Base-by-base conservation (phyloP, 2,888 invertebrate genomes). In the Drosophila planitibia region DNA sequence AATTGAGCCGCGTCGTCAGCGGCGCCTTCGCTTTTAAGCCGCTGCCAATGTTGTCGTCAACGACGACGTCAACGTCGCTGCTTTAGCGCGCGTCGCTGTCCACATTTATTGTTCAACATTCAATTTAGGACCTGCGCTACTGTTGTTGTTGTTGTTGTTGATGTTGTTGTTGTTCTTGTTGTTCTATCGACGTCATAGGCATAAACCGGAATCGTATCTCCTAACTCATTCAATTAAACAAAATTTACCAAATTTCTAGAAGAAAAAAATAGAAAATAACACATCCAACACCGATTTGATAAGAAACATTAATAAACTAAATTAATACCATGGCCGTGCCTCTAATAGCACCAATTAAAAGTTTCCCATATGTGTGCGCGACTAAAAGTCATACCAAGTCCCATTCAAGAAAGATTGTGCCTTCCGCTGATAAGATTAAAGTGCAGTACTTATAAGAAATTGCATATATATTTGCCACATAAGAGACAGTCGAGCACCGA, bases 181-280 rank as follows among this genome's bases (percentile, higher is more conserved):
- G 72, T 41, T 74, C 22, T 44, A 63, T 47, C 51, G 22, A 51
- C 72, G 63, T 59, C 61, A 65, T 51, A 37, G 25, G 28, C 54
- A 54, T 55, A 69, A 74, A 79, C 79, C 89, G 85, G 89, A 89
- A 85, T 89, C 69, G 65, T 72, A 72, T 59, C 66, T 72, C 55
- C 68, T 73, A 72, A 86, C 82, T 80, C 60, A 70, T 73, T 84
- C 74, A 89, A 80, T 89, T 89, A 87, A 71, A 52, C 53, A 65
- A 80, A 74, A 69, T 78, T 71, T 58, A 59, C 55, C 12, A 60
- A 65, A 68, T 70, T 70, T 62, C 54, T 41, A n/a, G 49, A 74
- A 62, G 49, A 25, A 25, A 14, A 47, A 58, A 53, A 61, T n/a
- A 37, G 12, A 54, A 32, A 30, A 12, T 22, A 49, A 33, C 33